phyloP scores from a whole-genome alignment of 2,797 vertebrate species.

The Phalanger gymnotis region DNA sequence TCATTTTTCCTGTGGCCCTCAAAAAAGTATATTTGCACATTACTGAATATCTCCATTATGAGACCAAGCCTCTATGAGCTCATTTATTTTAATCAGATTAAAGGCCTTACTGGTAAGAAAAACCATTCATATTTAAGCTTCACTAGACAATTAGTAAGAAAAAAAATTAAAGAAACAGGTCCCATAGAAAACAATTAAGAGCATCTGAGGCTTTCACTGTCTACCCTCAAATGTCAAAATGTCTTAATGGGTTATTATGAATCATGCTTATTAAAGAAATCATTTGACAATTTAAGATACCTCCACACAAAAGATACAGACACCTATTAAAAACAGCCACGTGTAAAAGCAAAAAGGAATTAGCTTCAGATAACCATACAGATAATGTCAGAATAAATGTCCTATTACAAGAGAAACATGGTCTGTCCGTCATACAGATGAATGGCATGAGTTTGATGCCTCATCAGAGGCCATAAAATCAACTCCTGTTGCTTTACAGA shows the following conservation, averaged over 20 bases:
- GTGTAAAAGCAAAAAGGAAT: constrained; percentile 67
- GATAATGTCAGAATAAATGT: constrained; percentile 44
- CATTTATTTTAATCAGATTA: constrained; percentile 52
- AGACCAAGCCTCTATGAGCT: constrained; percentile 29
- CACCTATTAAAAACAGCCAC: constrained; percentile 30
- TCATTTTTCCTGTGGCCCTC: constrained; percentile 32
- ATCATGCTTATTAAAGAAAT: constrained; percentile 69
- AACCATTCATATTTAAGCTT: constrained; percentile 27
- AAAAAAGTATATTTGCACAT: constrained; percentile 40
- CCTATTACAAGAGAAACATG: constrained; percentile 69
- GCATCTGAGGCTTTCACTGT: constrained; percentile 66
- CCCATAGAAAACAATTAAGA: constrained; percentile 75
- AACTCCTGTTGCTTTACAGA: neutral
- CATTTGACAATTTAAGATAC: constrained; percentile 63
- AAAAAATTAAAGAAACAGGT: constrained; percentile 71
- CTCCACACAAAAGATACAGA: constrained; percentile 57
- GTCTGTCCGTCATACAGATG: constrained; percentile 66
- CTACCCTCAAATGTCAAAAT: constrained; percentile 72
- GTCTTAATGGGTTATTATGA: constrained; percentile 70
- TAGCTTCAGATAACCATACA: neutral
- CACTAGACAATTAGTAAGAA: neutral
- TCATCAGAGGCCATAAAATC: neutral
- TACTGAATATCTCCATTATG: constrained; percentile 32
- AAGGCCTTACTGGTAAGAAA: constrained; percentile 43
- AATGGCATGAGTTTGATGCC: constrained; percentile 72